phyloP scores from a whole-genome alignment of 2,113 vertebrate species.

The Synodontis membranacea region DNA sequence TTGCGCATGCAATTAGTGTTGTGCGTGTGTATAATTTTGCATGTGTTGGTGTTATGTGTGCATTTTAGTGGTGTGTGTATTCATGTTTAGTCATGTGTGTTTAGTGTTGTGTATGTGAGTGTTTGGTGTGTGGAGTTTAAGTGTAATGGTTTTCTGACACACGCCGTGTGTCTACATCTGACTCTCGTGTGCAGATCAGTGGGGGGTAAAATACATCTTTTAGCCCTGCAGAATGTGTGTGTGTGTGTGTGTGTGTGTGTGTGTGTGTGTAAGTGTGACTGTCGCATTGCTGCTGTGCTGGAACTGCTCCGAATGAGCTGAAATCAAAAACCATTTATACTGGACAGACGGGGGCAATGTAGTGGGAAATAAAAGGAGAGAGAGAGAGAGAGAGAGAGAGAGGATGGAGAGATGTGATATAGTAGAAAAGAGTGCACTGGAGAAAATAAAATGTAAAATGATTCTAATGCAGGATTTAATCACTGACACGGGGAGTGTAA shows the following conservation, averaged over 20 bases:
- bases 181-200: slow-evolving; percentile 15
- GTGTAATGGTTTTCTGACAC: neutral
- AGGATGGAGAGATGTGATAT: neutral
- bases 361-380: slow-evolving; percentile 41
- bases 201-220: slow-evolving; percentile 41
- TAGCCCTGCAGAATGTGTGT: slow-evolving; percentile 3
- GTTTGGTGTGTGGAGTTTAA: slow-evolving; percentile 1
- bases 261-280: slow-evolving; percentile 22
- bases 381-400: neutral
- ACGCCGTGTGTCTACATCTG: slow-evolving; percentile 24
- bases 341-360: slow-evolving; percentile 48
- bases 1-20: no score
- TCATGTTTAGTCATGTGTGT: neutral
- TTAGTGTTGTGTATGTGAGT: neutral
- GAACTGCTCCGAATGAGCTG: slow-evolving; percentile 33
- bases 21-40: neutral
- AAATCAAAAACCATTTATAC: slow-evolving; percentile 53
- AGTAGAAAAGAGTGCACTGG: neutral
- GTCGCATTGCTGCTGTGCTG: slow-evolving; percentile 24
- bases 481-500: neutral
- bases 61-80: neutral
- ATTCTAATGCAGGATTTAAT: neutral
- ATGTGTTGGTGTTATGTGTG: neutral
- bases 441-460: slow-evolving; percentile 6
- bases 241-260: slow-evolving; percentile 36